Evolutionary conservation across 2,888 invertebrate genomes (phyloP), one percentile per base, ranked within the genome.

Genomic region (Heteromurus nitidus): DNA sequence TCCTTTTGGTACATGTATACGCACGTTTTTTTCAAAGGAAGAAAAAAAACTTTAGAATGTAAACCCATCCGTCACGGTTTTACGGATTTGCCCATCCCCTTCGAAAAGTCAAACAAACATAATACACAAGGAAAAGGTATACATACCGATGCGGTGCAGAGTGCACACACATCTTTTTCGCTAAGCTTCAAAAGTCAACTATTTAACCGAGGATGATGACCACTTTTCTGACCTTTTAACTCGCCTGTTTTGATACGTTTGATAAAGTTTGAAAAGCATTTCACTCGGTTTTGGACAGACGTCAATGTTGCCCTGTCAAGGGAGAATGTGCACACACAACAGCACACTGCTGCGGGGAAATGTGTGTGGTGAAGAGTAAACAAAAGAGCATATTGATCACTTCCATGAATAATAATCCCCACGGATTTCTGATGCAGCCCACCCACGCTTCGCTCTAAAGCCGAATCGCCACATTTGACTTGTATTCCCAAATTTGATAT

Each of bases 61-160:
- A 79, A 79, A 50, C 79, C 53, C 53, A 79, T 79, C 79, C 79
- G 79, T 79, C 79, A 79, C 36, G 79, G 79, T 79, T 79, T 79
- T 18, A 62, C 70, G 70, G 70, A 77, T 70, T 79, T 79, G 70
- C 30, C 18, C 79, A 50, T 69, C 70, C 79, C 79, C 77, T 58
- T 60, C 26, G 64, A 62, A 64, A 67, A 79, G 44, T 70, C 65
- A 70, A 77, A 77, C 68, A 77, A 69, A 68, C 47, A n/a, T n/a
- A n/a, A n/a, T n/a, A n/a, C n/a, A 77, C 22, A 26, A 28, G 64
- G 11, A 26, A 53, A 65, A 42, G 24, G 55, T 31, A 13, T 36
- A 13, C 36, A 36, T 36, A 13, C 36, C n/a, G n/a, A n/a, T n/a
- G n/a, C n/a, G n/a, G 24, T 42, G 11, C n/a, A 47, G 3, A 47